phyloP scores from a whole-genome alignment of 2,797 vertebrate genomes.

The Centroberyx gerrardi region DNA sequence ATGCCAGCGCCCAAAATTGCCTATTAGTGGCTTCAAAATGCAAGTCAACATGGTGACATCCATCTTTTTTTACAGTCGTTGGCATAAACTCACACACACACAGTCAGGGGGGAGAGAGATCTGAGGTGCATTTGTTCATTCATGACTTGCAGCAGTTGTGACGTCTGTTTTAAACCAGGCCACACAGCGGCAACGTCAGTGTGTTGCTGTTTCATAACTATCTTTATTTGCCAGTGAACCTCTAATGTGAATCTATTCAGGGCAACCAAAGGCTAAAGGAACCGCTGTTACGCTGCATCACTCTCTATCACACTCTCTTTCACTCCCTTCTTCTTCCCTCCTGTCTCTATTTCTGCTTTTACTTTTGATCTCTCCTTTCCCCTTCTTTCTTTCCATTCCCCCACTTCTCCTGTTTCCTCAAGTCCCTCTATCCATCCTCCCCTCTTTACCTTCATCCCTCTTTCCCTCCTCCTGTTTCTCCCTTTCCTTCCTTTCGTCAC shows the following conservation, averaged over 20 bases:
- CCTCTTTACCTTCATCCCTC: background rate
- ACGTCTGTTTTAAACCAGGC: too few relatives aligned
- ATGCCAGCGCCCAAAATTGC: too few relatives aligned
- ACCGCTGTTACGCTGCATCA: too few relatives aligned
- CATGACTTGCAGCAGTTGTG: too few relatives aligned
- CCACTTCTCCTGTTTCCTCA: background rate
- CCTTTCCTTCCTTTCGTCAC: background rate
- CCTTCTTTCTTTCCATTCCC: too few relatives aligned
- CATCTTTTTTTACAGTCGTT: too few relatives aligned
- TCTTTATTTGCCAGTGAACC: background rate
- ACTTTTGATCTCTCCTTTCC: too few relatives aligned
- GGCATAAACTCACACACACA: conserved; percentile 9
- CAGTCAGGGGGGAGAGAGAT: background rate
- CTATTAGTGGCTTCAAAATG: too few relatives aligned
- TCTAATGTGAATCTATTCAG: background rate
- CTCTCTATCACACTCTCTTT: background rate
- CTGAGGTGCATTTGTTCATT: background rate
- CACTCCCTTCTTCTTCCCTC: too few relatives aligned
- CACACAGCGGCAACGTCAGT: too few relatives aligned
- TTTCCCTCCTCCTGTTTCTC: background rate
- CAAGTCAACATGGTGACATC: too few relatives aligned
- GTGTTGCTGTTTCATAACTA: background rate
- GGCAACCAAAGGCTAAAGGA: background rate
- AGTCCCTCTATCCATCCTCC: background rate
- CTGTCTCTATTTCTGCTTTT: too few relatives aligned